Evolutionary conservation across 1,140 invertebrate species (phyloP).

Genomic region (Caerostris extrusa): DNA sequence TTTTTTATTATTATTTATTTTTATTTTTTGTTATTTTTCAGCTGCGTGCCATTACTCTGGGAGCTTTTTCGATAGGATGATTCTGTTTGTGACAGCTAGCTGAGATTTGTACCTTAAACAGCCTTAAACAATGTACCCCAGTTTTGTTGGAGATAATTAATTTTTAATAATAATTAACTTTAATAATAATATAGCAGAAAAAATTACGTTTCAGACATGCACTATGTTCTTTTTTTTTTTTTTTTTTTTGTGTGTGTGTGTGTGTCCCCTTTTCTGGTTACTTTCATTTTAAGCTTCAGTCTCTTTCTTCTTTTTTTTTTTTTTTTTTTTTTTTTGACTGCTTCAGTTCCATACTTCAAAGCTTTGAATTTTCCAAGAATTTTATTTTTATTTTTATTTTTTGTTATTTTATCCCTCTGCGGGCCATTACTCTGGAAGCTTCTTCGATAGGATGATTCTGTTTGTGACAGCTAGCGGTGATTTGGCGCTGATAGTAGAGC

Average conservation of each 20-base stretch:
- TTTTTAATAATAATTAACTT: no score
- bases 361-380: background rate
- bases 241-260: no score
- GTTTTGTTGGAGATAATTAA: no score
- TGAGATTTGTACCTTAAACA: constrained; percentile 22
- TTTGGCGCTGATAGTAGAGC: constrained; percentile 26
- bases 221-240: background rate
- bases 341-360: background rate
- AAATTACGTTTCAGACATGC: background rate
- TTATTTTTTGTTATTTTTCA: background rate
- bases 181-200: background rate
- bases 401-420: background rate
- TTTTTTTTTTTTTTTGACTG: no score
- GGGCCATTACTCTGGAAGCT: constrained; percentile 8
- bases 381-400: background rate
- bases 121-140: constrained; percentile 48
- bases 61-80: constrained; percentile 37
- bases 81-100: constrained; percentile 50
- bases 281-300: constrained; percentile 19
- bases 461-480: constrained; percentile 47
- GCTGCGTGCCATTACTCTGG: constrained; percentile 26
- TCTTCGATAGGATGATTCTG: constrained; percentile 42
- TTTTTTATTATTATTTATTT: constrained; percentile 2
- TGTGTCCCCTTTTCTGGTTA: no score
- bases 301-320: no score